Evolutionary conservation across 2,888 invertebrate genomes (phyloP), one percentile per base, ranked within the genome.

Genomic region (Drosophila yooni): DNA sequence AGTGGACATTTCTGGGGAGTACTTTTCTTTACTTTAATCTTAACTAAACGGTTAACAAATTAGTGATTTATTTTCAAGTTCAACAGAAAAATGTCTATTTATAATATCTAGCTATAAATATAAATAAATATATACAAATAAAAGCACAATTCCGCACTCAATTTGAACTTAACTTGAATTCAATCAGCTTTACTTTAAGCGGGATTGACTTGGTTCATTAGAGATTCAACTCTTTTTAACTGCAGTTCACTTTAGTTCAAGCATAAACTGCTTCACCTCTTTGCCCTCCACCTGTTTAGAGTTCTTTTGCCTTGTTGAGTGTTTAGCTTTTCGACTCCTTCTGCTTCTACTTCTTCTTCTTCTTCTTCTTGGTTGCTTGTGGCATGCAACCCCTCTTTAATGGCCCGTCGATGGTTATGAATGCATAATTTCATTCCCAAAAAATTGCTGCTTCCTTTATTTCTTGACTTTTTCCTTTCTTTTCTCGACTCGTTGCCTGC

Each of bases 391-490:
- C 76, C 79, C 74, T 64, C 77, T 70, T 58, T 74, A 79, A 81
- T 74, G 77, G 65, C 71, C 78, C 70, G 60, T 79, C 79, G 81
- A 79, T 76, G 82, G 72, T 79, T 78, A 88, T 88, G 88, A 89
- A 88, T 89, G 82, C 86, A 86, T 88, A 88, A 90, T 83, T 81
- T 79, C 86, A 76, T 83, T 80, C 46, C 21, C 79, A 79, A 81
- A 83, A 85, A 86, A 83, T 74, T 76, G 66, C 74, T 74, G 70
- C 58, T 83, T 81, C 65, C 70, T 65, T 70, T 67, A 29, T 54
- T 74, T 53, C 53, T 58, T 61, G 63, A 31, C 36, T 59, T 59
- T 52, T 36, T 21, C 38, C 46, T 40, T 38, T 46, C 1, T 57
- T 56, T 60, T 33, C 48, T 40, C 38, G 56, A 63, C 31, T 59